Percentiles rank a stretch among this genome's conserved stretches.
Evolutionary conservation across 2,797 vertebrate genomes (phyloP).

Genomic region (Xerus rutilus): DNA sequence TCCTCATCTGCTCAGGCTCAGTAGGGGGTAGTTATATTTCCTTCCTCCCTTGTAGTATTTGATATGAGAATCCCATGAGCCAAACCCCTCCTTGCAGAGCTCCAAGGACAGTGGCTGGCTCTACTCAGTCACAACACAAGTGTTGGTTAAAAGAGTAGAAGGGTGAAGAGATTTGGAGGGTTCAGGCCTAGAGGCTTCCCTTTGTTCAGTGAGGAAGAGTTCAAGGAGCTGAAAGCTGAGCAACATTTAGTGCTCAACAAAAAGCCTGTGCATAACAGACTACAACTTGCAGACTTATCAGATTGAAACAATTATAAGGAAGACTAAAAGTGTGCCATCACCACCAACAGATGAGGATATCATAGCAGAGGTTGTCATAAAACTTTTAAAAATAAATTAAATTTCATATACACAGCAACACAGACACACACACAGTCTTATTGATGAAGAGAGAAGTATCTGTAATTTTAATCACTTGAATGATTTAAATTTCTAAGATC

Average conservation of each 20-base stretch:
- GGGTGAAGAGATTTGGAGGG: neutral
- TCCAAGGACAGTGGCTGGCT: neutral
- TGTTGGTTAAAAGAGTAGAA: neutral
- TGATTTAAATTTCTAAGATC: constrained; percentile 22
- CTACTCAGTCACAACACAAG: neutral
- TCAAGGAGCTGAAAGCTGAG: neutral
- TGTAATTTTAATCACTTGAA: neutral
- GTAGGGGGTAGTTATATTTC: neutral
- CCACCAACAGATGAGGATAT: neutral
- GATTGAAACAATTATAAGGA: neutral
- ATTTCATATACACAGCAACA: neutral
- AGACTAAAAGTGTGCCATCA: neutral
- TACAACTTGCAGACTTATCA: neutral
- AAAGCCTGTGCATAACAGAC: neutral
- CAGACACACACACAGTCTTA: neutral
- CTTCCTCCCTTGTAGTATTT: neutral
- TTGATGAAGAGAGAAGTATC: neutral
- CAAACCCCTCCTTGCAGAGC: neutral
- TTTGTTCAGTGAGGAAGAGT: neutral
- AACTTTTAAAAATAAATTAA: neutral
- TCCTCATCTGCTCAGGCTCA: neutral
- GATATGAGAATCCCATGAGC: neutral
- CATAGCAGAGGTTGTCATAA: neutral
- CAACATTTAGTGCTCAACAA: neutral
- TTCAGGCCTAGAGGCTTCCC: neutral